Conservation (phyloP, 2,113 vertebrate genomes). For the Eulemur rufifrons region DNA sequence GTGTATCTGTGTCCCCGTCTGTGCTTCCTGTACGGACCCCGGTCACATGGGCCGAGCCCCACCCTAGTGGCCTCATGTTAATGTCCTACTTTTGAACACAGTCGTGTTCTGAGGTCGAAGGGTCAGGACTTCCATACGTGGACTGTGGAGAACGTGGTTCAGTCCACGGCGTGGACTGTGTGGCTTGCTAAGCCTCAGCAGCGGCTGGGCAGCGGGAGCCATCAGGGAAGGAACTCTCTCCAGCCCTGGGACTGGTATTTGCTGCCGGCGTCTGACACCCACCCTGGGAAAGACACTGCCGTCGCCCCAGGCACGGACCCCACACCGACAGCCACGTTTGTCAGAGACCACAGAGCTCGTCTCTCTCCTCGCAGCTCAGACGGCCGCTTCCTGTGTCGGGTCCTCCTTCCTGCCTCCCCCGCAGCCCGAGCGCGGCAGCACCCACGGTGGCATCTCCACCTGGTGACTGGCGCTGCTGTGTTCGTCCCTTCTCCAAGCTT, state of each 20-base stretch:
- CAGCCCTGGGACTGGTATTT: not conserved
- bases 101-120: not conserved
- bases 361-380: not conserved
- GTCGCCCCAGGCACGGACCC: not conserved
- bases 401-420: not conserved
- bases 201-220: too few relatives aligned
- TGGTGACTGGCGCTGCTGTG: not conserved
- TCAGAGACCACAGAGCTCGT: not conserved
- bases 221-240: not conserved
- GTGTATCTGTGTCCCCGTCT: not conserved
- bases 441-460: not conserved
- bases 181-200: not conserved
- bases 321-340: fast-evolving
- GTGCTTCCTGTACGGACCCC: not conserved
- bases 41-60: not conserved
- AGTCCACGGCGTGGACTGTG: not conserved
- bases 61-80: not conserved
- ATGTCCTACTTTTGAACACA: not conserved
- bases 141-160: not conserved
- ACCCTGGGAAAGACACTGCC: not conserved
- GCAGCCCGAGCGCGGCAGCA: too few relatives aligned
- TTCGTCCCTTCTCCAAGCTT: not conserved
- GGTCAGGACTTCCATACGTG: fast-evolving
- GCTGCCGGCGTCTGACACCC: not conserved
- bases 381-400: fast-evolving